Evolutionary conservation across 2,888 invertebrate genomes (phyloP).

Genomic region (Choristoneura rosaceana): DNA sequence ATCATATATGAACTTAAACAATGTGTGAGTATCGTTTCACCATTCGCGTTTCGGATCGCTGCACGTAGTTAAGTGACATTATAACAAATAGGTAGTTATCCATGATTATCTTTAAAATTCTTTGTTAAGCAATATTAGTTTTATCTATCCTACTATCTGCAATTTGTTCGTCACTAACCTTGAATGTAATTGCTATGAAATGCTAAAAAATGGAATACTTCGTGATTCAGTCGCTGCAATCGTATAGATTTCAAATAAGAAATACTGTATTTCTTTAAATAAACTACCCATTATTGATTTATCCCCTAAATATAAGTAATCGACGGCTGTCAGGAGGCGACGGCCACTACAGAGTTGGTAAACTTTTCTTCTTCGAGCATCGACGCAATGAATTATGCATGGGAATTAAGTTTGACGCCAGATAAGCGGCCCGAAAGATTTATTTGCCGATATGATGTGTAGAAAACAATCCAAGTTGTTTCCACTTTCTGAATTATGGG

Average conservation of each 20-base stretch:
- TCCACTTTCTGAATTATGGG: constrained; percentile 79
- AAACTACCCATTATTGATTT: constrained; percentile 9
- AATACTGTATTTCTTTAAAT: not conserved
- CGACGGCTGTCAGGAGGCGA: constrained; percentile 25
- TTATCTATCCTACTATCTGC: not conserved
- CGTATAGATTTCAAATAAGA: no score
- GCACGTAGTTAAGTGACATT: not conserved
- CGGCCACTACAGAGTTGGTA: constrained; percentile 32
- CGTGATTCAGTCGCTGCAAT: not conserved
- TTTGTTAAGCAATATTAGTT: not conserved
- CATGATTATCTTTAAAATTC: constrained; percentile 6
- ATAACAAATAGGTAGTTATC: not conserved
- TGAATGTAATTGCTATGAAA: not conserved
- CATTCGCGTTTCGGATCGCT: not conserved
- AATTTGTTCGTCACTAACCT: not conserved
- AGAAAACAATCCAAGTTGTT: constrained; percentile 84
- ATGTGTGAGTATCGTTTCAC: not conserved
- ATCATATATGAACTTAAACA: not conserved
- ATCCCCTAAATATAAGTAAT: constrained; percentile 19
- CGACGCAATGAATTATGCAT: constrained; percentile 82
- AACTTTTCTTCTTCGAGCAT: constrained; percentile 43
- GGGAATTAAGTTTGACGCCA: constrained; percentile 83
- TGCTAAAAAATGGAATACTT: not conserved
- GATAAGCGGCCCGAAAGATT: constrained; percentile 82
- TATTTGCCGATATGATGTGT: constrained; percentile 84